Evolutionary conservation across 2,888 invertebrate genomes (phyloP), one percentile per base, ranked within the genome.

Genomic region (Caradrina clavipalpis): DNA sequence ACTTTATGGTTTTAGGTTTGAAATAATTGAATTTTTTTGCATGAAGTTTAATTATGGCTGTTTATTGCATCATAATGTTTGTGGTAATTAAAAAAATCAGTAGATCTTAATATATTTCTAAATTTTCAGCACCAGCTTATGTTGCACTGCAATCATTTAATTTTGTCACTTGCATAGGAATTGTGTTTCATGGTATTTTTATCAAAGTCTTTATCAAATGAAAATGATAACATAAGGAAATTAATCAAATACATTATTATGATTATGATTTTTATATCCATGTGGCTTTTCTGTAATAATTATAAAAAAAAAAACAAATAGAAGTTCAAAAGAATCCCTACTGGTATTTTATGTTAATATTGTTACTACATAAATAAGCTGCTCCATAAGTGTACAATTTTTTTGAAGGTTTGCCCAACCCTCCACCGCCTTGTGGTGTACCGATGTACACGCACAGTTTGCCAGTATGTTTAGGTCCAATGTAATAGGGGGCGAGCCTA

Each of bases 61-160:
- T 45, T 19, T 17, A 42, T 77, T 74, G 50, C 45, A 62, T 50
- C 35, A 63, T 45, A 49, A 19, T 21, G n/a, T 15, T 49, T 45
- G 35, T 35, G 7, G 1, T 1, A 21, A 15, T 1, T 47, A 5
- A 13, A 54, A 31, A 5, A n/a, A n/a, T 39, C 39, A 4, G 2
- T 26, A 50, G 6, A 71, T 17, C 15, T 5, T 17, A 4, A 15
- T 17, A 45, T 17, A 45, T 17, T 42, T 42, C 3, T 2, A 45
- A 45, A 4, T 45, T 45, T 39, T 39, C 39, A 39, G 2, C 7
- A 39, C 13, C 11, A 4, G 22, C 1, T 15, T 10, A 45, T 0
- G 7, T 11, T 26, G 2, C 35, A n/a, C 17, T 31, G 45, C 19
- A 63, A 63, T 31, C 0, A 39, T n/a, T 57, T 17, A 10, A 35